These are phyloP conservation scores for Tenthredo amoena DNA, from an alignment of 2,888 invertebrate genomes.

Conservation along the genomic window DNA sequence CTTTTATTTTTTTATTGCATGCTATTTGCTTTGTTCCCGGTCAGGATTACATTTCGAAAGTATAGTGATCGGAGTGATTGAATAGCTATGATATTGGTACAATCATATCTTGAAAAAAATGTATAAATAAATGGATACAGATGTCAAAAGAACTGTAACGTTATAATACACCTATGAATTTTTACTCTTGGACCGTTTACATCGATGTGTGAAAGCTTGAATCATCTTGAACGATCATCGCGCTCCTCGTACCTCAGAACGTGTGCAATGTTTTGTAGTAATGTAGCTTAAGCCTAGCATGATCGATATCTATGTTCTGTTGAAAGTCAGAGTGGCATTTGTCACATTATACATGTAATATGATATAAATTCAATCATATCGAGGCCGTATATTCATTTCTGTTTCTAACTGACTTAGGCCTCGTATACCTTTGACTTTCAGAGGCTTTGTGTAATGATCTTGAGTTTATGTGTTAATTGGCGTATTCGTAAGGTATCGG, in stretches of 20 bases:
- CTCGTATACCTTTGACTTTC: constrained; percentile 6
- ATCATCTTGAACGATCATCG: constrained; percentile 5
- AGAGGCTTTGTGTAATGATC: background rate
- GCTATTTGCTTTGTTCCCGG: background rate
- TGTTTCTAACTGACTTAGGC: background rate
- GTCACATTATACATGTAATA: background rate
- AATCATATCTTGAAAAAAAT: background rate
- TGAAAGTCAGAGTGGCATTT: constrained; percentile 34
- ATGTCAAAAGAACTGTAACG: background rate
- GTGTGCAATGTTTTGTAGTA: constrained; percentile 20
- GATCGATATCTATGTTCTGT: constrained; percentile 22
- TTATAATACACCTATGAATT: background rate
- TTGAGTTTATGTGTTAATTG: background rate
- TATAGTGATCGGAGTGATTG: background rate
- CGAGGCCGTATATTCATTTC: background rate
- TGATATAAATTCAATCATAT: background rate
- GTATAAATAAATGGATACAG: background rate
- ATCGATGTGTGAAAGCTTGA: constrained; percentile 11
- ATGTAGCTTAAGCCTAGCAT: constrained; percentile 11
- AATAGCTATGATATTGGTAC: background rate
- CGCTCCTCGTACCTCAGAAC: background rate
- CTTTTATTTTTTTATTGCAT: background rate
- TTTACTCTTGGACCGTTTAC: background rate
- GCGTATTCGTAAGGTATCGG: background rate
- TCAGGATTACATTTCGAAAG: background rate